A percentile compares a stretch with the other conserved stretches of the same genome.
Conservation (phyloP, 2,113 vertebrate species). For the Kryptolebias marmoratus region DNA sequence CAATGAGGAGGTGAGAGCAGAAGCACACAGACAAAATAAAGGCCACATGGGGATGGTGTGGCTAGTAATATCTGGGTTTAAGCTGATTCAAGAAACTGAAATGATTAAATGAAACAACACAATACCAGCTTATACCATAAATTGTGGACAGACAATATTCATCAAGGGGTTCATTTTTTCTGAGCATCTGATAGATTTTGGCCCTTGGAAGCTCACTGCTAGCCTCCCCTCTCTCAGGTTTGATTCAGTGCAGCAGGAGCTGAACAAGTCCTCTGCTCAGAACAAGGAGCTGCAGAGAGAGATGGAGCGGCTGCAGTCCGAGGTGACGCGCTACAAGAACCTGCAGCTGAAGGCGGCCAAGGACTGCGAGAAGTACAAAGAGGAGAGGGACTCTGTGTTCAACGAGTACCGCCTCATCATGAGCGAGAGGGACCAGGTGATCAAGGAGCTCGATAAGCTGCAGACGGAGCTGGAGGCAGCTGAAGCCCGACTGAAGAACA, state of each 20-base stretch:
- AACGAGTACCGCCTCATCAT: conserved; percentile 98
- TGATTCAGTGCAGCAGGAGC: conserved; percentile 92
- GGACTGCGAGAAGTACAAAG: conserved; percentile 96
- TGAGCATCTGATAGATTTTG: not conserved
- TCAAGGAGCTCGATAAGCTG: conserved; percentile 97
- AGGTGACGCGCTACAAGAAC: conserved; percentile 94
- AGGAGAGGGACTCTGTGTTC: conserved; percentile 96
- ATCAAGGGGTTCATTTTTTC: not conserved
- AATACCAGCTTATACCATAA: not conserved
- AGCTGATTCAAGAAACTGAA: not conserved
- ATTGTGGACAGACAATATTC: conserved; percentile 2
- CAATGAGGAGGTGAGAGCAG: conserved; percentile 87
- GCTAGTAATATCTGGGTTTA: not conserved
- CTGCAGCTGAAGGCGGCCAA: conserved; percentile 90
- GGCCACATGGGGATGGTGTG: not conserved
- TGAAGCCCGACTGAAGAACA: conserved; percentile 94
- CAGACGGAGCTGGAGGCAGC: conserved; percentile 96
- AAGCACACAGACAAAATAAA: not conserved
- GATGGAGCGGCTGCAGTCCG: conserved; percentile 95
- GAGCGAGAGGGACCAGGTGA: conserved; percentile 98
- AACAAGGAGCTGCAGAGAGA: conserved; percentile 97
- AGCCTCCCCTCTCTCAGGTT: conserved; percentile 78
- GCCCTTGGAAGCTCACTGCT: not conserved
- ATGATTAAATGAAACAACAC: not conserved
- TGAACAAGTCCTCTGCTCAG: conserved; percentile 90